Conservation (phyloP, 1,140 invertebrate species). For the Micrasema longulum region DNA sequence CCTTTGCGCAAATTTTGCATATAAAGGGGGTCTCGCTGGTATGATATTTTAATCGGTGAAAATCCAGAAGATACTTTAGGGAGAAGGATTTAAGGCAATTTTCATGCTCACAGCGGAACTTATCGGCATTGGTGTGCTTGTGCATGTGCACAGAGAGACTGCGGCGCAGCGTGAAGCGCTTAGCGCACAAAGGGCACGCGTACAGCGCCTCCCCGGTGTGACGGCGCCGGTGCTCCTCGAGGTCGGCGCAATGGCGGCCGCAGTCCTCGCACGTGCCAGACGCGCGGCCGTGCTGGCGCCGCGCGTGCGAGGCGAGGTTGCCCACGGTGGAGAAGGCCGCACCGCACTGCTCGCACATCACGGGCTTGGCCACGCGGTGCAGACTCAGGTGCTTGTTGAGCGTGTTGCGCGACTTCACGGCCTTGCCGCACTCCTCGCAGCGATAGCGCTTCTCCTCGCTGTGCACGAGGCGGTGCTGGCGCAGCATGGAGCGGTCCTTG, state of each 20-base stretch:
- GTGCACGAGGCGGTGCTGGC: conserved; percentile 57
- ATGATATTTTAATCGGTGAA: conserved; percentile 63
- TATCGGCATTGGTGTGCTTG: conserved; percentile 63
- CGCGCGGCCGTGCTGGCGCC: conserved; percentile 61
- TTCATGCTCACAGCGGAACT: conserved; percentile 62
- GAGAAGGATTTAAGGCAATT: conserved; percentile 63
- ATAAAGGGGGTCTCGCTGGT: conserved; percentile 62
- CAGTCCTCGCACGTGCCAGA: conserved; percentile 63
- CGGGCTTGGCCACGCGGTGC: conserved; percentile 51
- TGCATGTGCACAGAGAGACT: conserved; percentile 61
- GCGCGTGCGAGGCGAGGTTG: conserved; percentile 64
- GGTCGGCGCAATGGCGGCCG: conserved; percentile 61
- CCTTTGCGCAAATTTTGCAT: conserved; percentile 62
- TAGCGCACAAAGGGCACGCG: conserved; percentile 68
- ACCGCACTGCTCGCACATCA: conserved; percentile 67
- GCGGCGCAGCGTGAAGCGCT: conserved; percentile 59
- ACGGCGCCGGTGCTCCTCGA: conserved; percentile 71
- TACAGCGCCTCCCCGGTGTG: conserved; percentile 79
- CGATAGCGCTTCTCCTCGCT: conserved; percentile 58
- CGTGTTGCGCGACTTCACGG: conserved; percentile 60
- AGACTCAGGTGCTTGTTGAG: conserved; percentile 58
- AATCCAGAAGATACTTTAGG: conserved; percentile 61
- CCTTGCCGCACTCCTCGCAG: conserved; percentile 58
- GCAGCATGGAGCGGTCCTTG: conserved; percentile 59
- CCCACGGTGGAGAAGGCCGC: conserved; percentile 71